Evolutionary conservation across 2,113 vertebrate species (phyloP).

Genomic region (Malurus elegans): DNA sequence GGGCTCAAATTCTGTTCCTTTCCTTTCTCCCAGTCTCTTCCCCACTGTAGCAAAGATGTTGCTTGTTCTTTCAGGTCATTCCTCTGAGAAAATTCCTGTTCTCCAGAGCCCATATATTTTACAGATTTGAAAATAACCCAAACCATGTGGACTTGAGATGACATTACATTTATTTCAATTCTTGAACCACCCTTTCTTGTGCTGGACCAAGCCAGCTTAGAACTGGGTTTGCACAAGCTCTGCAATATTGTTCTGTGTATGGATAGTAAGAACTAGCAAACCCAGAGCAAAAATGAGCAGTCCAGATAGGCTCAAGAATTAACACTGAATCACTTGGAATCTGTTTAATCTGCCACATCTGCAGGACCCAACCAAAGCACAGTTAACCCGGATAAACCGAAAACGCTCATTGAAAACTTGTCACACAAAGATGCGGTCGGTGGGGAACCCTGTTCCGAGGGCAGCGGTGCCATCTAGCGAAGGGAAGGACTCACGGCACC

Average conservation of each 20-base stretch:
- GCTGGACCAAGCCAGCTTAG: background rate
- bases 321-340: background rate
- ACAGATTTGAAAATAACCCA: background rate
- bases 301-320: background rate
- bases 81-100: background rate
- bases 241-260: background rate
- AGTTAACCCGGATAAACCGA: background rate
- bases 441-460: background rate
- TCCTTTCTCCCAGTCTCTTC: background rate
- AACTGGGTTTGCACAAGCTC: background rate
- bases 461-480: constrained; percentile 13
- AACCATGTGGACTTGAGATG: background rate
- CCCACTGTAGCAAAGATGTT: rapidly evolving
- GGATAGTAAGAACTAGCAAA: background rate
- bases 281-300: background rate
- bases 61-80: background rate
- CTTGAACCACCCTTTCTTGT: background rate
- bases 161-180: background rate
- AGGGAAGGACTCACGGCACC: background rate
- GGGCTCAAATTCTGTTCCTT: background rate
- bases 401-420: rapidly evolving
- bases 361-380: background rate
- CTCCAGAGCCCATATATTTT: background rate
- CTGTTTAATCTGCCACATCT: background rate
- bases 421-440: rapidly evolving